Evolutionary conservation across 2,113 vertebrate genomes (phyloP), one percentile per base, ranked within the genome.

Genomic region (Baryphthengus martii): DNA sequence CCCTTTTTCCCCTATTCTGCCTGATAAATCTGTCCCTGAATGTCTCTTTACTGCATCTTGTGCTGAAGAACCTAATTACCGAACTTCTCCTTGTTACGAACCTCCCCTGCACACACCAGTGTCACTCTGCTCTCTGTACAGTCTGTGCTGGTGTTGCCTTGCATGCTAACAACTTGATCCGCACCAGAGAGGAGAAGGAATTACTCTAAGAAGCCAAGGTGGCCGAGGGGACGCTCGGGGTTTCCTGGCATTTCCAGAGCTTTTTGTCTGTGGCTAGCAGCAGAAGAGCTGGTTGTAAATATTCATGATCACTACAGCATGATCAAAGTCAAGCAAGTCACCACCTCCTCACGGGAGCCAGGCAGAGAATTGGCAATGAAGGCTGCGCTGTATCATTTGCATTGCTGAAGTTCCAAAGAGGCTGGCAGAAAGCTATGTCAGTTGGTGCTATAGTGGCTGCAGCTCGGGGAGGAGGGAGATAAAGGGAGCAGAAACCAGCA

Each of bases 161-260:
- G 66, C 82, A 85, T 82, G 88, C 85, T 91, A 93, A 88, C 85
- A 50, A 39, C 78, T 81, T 42, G 17, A 56, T 42, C 62, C 37
- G 66, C 91, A 78, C 58, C 77, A 25, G 7, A 31, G 67, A 87
- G 25, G 7, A 77, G 62, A 55, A 94, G 87, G 71, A 86, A 94
- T 35, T 73, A 23, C 95, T 83, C 37, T 47, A 39, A 70, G 81
- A 58, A 80, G 71, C 72, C 89, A 85, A 83, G 83, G 90, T 61
- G 77, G 83, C 62, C 49, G 26, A 89, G 85, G 76, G 55, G 76
- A 89, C 58, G 65, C 88, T 58, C 5, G 13, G 88, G 85, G 40
- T 70, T 85, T 77, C 91, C 85, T 95, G 96, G 87, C 78, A 88
- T 83, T 81, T 87, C 95, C 85, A 88, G 33, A 76, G 93, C 70